These are phyloP conservation scores for Opisthocomus hoazin DNA, from an alignment of 2,113 vertebrate species.

Conservation along the genomic window DNA sequence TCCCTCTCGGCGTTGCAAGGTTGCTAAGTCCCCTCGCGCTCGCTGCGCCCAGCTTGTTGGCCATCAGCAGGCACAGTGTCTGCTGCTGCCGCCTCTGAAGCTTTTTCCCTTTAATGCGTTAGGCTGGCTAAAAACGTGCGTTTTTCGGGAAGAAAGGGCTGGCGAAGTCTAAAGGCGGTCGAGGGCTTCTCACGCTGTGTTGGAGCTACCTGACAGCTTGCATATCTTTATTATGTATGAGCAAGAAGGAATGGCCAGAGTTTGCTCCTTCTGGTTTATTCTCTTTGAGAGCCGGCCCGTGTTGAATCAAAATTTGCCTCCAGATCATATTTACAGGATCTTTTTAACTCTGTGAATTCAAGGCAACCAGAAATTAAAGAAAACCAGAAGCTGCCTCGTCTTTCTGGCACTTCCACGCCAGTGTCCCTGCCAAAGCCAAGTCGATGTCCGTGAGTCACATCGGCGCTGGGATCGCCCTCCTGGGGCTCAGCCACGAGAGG, in stretches of 20 bases:
- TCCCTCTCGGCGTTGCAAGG: not conserved
- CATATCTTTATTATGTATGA: not conserved
- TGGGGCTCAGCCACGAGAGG: fast-evolving
- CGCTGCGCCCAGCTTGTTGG: fast-evolving
- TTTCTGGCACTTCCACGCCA: fast-evolving
- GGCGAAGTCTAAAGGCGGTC: fast-evolving
- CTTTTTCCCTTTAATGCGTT: not conserved
- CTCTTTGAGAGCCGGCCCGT: not conserved
- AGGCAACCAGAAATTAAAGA: not conserved
- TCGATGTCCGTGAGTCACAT: fast-evolving
- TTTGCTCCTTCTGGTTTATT: not conserved
- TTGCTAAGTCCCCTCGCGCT: not conserved
- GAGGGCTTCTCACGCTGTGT: not conserved
- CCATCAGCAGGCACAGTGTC: fast-evolving
- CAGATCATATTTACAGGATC: not conserved
- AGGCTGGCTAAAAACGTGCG: not conserved
- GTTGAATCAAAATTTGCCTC: not conserved
- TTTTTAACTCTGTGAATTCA: too few species aligned
- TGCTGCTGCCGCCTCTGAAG: not conserved
- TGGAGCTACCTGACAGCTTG: not conserved
- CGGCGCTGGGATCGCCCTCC: not conserved
- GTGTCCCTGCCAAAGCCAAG: fast-evolving
- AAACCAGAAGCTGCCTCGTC: not conserved
- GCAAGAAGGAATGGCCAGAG: not conserved
- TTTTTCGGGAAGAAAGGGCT: not conserved